Evolutionary conservation across 2,797 vertebrate genomes (phyloP).

Genomic region (Enteromius unitaeniatus): DNA sequence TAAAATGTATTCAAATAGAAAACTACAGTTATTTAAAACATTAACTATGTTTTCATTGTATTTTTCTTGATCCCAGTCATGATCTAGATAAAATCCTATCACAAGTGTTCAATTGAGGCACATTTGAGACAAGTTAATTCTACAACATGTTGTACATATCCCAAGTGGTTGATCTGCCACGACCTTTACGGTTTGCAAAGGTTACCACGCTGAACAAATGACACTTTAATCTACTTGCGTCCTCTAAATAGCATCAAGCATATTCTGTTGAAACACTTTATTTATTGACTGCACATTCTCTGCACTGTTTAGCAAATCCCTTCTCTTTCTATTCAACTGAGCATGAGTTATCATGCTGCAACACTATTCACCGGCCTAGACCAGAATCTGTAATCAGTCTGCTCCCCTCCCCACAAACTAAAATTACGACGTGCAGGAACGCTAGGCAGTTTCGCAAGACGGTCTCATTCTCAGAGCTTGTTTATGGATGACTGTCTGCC

Average conservation of each 20-base stretch:
- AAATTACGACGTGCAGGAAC: conserved; percentile 31
- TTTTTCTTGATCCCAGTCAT: not conserved
- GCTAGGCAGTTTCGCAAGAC: conserved; percentile 4
- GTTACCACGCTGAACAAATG: not conserved
- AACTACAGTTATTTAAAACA: not conserved
- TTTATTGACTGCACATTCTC: conserved; percentile 39
- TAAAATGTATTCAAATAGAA: not conserved
- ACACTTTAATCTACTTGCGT: conserved; percentile 26
- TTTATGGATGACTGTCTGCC: conserved; percentile 54
- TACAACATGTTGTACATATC: conserved; percentile 21
- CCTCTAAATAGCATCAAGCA: conserved; percentile 27
- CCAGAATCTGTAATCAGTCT: conserved; percentile 22
- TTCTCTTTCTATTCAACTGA: conserved; percentile 35
- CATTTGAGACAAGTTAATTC: not conserved
- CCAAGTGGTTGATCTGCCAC: conserved; percentile 1
- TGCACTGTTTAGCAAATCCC: conserved; percentile 21
- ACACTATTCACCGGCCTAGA: conserved; percentile 31
- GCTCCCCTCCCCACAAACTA: conserved; percentile 4
- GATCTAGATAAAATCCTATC: not conserved
- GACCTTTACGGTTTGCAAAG: conserved; percentile 32
- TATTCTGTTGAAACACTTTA: conserved; percentile 27
- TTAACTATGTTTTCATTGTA: not conserved
- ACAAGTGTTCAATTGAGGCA: not conserved
- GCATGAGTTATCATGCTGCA: conserved; percentile 33
- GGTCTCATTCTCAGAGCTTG: conserved; percentile 21